Percentiles rank a stretch among this genome's conserved stretches.
phyloP scores from a whole-genome alignment of 2,888 invertebrate genomes.

The Pachydiplax longipennis region DNA sequence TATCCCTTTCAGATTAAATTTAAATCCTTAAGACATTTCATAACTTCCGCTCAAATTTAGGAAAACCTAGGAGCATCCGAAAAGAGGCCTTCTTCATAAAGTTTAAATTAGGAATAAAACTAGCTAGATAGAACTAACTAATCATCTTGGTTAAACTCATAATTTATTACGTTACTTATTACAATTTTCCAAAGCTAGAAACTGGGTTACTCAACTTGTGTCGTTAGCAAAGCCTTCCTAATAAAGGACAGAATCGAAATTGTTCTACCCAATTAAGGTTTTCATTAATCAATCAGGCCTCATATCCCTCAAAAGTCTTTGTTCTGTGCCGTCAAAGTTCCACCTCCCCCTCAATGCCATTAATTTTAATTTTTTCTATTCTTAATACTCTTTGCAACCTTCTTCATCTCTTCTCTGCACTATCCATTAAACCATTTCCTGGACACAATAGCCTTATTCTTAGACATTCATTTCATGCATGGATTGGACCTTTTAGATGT shows the following conservation, averaged over 20 bases:
- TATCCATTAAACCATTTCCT: too few relatives aligned
- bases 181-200: neutral
- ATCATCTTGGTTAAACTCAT: too few relatives aligned
- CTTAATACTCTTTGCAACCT: neutral
- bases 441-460: too few relatives aligned
- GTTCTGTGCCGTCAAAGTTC: neutral
- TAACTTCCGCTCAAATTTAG: too few relatives aligned
- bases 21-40: too few relatives aligned
- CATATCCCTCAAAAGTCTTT: neutral
- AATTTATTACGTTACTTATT: neutral
- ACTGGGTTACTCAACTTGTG: neutral
- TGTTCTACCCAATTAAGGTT: conserved; percentile 26
- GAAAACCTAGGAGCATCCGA: too few relatives aligned
- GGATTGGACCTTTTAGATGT: too few relatives aligned
- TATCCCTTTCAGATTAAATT: too few relatives aligned
- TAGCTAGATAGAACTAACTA: too few relatives aligned
- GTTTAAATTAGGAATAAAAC: neutral
- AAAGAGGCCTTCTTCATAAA: too few relatives aligned
- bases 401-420: neutral
- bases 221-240: neutral
- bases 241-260: neutral
- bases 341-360: neutral
- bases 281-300: conserved; percentile 26
- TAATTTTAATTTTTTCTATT: neutral
- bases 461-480: too few relatives aligned